A percentile compares a stretch with the other conserved stretches of the same genome.
Evolutionary conservation across 2,113 vertebrate species (phyloP).

Genomic region (Solenodon paradoxus): DNA sequence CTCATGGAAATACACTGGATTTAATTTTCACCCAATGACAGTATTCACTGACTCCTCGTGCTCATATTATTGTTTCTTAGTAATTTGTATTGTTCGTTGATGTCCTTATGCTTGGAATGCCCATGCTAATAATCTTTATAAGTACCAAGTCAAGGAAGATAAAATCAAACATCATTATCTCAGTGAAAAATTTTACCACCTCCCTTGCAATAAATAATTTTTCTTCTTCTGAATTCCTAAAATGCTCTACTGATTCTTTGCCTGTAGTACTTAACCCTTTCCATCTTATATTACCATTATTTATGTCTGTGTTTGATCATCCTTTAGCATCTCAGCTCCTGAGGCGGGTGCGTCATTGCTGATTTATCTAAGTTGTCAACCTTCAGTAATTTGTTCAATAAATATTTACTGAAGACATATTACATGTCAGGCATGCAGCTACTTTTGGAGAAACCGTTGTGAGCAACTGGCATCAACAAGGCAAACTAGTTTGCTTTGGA

Average conservation of each 20-base stretch:
- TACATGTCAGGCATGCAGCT: background rate
- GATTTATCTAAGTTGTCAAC: slow-evolving; percentile 23
- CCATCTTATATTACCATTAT: background rate
- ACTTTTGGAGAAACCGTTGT: slow-evolving; percentile 9
- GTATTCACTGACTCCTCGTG: background rate
- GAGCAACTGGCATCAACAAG: background rate
- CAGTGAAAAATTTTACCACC: background rate
- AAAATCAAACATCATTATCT: background rate
- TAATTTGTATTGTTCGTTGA: background rate
- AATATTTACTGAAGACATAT: background rate
- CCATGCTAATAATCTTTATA: background rate
- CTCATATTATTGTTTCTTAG: background rate
- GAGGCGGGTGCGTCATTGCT: background rate
- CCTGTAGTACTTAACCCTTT: background rate
- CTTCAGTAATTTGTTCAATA: background rate
- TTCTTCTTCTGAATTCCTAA: background rate
- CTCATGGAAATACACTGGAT: background rate
- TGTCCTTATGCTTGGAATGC: background rate
- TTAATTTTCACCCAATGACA: background rate
- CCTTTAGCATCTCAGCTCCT: slow-evolving; percentile 29
- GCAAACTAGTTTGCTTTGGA: background rate
- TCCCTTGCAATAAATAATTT: background rate
- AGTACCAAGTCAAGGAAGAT: background rate
- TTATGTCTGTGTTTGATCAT: background rate
- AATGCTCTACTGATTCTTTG: background rate